These are phyloP conservation scores for Ctenoplectra terminalis DNA, from an alignment of 1,140 invertebrate genomes.

Conservation along the genomic window DNA sequence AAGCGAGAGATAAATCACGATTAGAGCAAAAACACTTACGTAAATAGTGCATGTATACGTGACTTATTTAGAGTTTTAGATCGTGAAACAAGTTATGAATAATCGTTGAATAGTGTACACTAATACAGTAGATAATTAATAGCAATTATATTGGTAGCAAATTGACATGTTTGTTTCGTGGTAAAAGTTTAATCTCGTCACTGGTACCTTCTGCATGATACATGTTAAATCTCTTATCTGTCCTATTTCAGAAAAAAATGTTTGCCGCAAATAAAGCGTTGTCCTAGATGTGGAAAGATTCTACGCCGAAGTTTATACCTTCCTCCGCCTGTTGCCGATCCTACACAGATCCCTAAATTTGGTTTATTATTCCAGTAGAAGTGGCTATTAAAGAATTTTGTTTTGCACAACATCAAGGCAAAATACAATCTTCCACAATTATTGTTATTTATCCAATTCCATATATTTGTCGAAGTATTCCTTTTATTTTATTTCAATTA, in stretches of 20 bases:
- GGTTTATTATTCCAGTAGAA: constrained; percentile 49
- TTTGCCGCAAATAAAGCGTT: constrained; percentile 53
- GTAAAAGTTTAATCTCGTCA: neutral
- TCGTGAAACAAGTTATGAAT: neutral
- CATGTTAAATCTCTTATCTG: constrained; percentile 37
- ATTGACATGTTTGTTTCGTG: neutral
- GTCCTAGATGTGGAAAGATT: constrained; percentile 66
- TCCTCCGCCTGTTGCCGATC: constrained; percentile 39
- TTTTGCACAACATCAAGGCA: constrained; percentile 63
- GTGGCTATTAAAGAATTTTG: constrained; percentile 68
- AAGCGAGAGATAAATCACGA: neutral
- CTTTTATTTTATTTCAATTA: neutral
- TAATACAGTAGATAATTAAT: constrained; percentile 18
- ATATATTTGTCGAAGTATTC: too few relatives aligned
- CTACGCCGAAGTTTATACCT: constrained; percentile 40
- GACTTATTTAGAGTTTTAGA: neutral
- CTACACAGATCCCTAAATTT: constrained; percentile 60
- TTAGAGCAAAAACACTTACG: neutral
- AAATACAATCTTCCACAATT: constrained; percentile 43
- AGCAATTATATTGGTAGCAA: neutral
- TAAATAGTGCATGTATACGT: constrained; percentile 32
- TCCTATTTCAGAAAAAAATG: constrained; percentile 62
- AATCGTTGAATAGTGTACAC: neutral
- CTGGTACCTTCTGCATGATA: constrained; percentile 17
- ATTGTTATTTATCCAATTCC: neutral